Conservation (phyloP, 2,797 vertebrate species). For the Eutrigla gurnardus region DNA sequence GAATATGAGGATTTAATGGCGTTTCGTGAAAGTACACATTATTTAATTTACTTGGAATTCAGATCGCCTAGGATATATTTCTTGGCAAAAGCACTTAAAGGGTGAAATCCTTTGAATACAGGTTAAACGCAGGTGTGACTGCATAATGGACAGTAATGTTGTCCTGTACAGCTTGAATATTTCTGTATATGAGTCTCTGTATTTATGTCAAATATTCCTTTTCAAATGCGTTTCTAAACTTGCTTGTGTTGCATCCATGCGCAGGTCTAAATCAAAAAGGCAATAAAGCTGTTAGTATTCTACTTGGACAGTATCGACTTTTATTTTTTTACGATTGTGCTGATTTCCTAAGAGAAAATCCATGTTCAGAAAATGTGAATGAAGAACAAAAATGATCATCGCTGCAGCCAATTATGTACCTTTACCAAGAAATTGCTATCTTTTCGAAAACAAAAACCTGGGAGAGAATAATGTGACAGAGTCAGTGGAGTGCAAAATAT, state of each 20-base stretch:
- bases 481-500: slow-evolving; percentile 33
- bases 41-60: background rate
- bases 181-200: background rate
- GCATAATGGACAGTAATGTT: too few relatives aligned
- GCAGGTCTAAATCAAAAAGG: too few relatives aligned
- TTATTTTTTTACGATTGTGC: background rate
- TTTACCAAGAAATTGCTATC: slow-evolving; percentile 3
- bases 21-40: background rate
- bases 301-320: too few relatives aligned
- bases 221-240: background rate
- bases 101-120: too few relatives aligned
- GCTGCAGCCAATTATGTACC: background rate
- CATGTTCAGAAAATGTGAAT: background rate
- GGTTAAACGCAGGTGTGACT: too few relatives aligned
- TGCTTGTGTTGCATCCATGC: background rate
- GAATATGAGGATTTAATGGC: background rate
- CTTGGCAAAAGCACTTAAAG: background rate
- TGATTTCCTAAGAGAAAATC: background rate
- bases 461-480: slow-evolving; percentile 1
- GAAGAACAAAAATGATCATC: slow-evolving; percentile 5
- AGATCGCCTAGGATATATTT: background rate
- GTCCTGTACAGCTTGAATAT: too few relatives aligned
- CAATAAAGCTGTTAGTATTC: background rate
- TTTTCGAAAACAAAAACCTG: background rate
- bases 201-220: background rate